Evolutionary conservation across 1,140 invertebrate genomes (phyloP).

Genomic region (Drosophila rufa): DNA sequence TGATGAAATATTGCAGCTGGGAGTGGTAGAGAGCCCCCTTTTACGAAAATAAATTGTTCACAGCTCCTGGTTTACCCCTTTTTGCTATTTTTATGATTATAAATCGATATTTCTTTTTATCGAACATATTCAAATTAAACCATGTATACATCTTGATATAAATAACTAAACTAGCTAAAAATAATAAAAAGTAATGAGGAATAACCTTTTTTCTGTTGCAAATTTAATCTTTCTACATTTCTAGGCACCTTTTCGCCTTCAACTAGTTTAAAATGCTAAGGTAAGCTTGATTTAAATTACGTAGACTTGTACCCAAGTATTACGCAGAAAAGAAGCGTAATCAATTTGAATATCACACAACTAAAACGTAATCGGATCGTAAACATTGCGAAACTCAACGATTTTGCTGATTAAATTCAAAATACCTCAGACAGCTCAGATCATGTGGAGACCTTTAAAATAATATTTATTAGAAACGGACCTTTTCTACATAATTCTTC

Average conservation of each 20-base stretch:
- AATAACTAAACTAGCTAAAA: background rate
- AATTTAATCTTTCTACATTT: too few species aligned
- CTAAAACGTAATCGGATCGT: background rate
- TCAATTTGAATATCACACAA: slow-evolving; percentile 1
- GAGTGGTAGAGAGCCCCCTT: too few species aligned
- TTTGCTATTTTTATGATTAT: background rate
- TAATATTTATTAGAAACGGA: background rate
- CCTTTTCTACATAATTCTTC: background rate
- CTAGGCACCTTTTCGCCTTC: too few species aligned
- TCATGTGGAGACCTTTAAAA: background rate
- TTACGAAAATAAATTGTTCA: background rate
- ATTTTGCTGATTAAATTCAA: background rate
- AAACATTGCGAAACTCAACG: background rate
- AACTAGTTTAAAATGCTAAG: background rate
- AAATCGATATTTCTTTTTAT: slow-evolving; percentile 29
- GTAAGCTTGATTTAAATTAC: background rate
- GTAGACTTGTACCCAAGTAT: background rate
- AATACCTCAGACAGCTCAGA: background rate
- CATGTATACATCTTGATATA: background rate
- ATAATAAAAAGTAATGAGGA: too few species aligned
- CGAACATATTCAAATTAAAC: slow-evolving; percentile 16
- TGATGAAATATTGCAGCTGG: background rate
- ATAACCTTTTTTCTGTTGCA: too few species aligned
- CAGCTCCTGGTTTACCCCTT: background rate
- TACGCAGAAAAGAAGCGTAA: background rate